Conservation (phyloP, 92 coral and sea anemone genomes). For the Zoanthus gigantus region DNA sequence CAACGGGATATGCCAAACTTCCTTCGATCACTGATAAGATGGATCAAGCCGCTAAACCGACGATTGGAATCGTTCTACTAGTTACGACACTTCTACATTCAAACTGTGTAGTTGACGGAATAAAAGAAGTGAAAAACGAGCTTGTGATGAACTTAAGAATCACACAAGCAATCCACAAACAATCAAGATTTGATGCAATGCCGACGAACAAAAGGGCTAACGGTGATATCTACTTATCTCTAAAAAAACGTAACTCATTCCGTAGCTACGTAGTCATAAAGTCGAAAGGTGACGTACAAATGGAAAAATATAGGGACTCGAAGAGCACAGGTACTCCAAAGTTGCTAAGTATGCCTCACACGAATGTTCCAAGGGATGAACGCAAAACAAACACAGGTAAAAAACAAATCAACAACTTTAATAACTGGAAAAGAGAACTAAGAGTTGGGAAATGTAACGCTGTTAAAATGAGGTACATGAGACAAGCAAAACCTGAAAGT, state of each 20-base stretch:
- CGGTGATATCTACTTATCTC: not conserved
- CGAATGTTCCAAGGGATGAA: not conserved
- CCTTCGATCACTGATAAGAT: not conserved
- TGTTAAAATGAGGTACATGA: not conserved
- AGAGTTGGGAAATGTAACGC: not conserved
- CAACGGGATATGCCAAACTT: not conserved
- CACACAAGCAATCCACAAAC: not conserved
- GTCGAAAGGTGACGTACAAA: not conserved
- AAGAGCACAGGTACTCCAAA: not conserved
- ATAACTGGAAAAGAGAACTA: not conserved
- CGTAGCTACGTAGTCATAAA: not conserved
- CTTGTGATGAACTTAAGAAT: not conserved
- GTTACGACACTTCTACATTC: not conserved
- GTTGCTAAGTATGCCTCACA: not conserved
- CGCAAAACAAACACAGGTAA: not conserved
- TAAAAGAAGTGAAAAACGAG: too few species aligned
- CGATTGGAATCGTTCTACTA: not conserved
- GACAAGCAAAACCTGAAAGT: constrained; percentile 11
- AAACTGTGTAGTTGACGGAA: not conserved
- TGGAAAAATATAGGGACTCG: not conserved
- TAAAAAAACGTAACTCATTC: not conserved
- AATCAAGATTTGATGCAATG: not conserved
- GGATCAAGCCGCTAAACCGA: not conserved
- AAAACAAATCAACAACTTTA: not conserved
- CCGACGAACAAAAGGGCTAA: not conserved